A percentile compares a stretch with the other conserved stretches of the same genome.
Conservation (phyloP, 2,113 vertebrate species). For the Pachypanchax playfairii region DNA sequence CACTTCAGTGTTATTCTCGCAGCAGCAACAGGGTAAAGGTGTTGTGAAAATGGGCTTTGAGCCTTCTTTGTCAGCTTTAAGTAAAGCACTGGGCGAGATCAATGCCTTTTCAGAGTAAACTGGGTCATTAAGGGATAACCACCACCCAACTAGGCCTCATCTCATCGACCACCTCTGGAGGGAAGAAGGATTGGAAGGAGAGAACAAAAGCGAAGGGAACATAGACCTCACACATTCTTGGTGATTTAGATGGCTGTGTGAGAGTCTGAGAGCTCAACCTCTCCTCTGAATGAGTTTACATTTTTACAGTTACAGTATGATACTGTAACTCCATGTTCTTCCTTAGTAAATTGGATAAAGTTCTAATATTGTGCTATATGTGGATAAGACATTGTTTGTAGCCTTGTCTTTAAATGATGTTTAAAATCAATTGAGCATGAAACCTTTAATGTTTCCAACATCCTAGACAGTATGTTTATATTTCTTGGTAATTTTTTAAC, state of each 20-base stretch:
- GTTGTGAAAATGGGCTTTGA: conserved; percentile 42
- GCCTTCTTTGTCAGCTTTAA: conserved; percentile 59
- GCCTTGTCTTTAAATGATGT: background rate
- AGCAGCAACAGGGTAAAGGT: conserved; percentile 23
- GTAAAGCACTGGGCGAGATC: conserved; percentile 60
- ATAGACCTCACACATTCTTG: conserved; percentile 41
- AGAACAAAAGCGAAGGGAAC: conserved; percentile 46
- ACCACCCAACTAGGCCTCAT: conserved; percentile 71
- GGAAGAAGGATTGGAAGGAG: conserved; percentile 23
- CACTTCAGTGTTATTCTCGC: conserved; percentile 26
- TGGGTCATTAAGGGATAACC: conserved; percentile 75
- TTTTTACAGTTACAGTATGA: conserved; percentile 8
- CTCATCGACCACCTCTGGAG: conserved; percentile 66
- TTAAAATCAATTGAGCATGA: background rate
- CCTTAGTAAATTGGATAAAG: conserved; percentile 7
- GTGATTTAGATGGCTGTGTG: conserved; percentile 22
- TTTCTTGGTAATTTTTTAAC: too few relatives aligned
- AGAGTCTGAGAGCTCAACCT: conserved; percentile 2
- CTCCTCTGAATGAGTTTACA: conserved; percentile 3
- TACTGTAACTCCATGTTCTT: background rate
- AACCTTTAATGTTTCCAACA: too few relatives aligned
- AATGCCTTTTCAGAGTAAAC: conserved; percentile 75
- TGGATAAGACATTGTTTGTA: background rate
- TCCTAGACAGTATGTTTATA: too few relatives aligned
- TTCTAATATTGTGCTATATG: background rate